Percentiles rank a stretch among this genome's conserved stretches.
Conservation (phyloP, 2,888 invertebrate species). For the Cephus pygmeus region DNA sequence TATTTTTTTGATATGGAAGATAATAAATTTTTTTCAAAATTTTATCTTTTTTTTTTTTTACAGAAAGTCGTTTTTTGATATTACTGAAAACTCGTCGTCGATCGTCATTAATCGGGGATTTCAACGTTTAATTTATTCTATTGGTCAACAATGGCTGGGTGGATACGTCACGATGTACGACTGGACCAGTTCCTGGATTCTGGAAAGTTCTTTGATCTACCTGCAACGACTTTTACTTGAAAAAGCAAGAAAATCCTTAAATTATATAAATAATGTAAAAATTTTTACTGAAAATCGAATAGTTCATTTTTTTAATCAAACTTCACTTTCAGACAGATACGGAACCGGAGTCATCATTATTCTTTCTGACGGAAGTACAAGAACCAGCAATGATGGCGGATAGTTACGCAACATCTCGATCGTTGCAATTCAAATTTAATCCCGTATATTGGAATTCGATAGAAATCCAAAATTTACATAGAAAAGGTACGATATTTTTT, state of each 20-base stretch:
- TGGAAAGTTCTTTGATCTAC: conserved; percentile 68
- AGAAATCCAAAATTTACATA: conserved; percentile 38
- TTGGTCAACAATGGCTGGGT: conserved; percentile 68
- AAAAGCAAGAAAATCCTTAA: conserved; percentile 46
- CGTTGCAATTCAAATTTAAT: conserved; percentile 43
- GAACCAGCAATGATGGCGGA: conserved; percentile 50
- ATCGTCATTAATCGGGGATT: conserved; percentile 41
- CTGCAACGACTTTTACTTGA: conserved; percentile 63
- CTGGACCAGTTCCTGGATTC: conserved; percentile 61
- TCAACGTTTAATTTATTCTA: conserved; percentile 41
- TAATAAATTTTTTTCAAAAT: background rate
- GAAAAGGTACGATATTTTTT: conserved; percentile 43
- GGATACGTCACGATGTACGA: conserved; percentile 57
- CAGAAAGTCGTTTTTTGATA: conserved; percentile 48
- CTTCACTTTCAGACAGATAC: conserved; percentile 48
- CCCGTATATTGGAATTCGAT: conserved; percentile 38
- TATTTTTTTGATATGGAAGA: background rate
- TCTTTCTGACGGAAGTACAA: conserved; percentile 49
- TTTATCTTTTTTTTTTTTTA: conserved; percentile 12
- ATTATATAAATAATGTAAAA: background rate
- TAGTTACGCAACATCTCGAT: conserved; percentile 48
- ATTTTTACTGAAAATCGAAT: background rate
- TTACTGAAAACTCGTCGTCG: conserved; percentile 35
- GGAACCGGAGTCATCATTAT: conserved; percentile 32
- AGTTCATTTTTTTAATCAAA: conserved; percentile 13